phyloP scores from a whole-genome alignment of 2,797 vertebrate species.

The Lacerta bilineata region DNA sequence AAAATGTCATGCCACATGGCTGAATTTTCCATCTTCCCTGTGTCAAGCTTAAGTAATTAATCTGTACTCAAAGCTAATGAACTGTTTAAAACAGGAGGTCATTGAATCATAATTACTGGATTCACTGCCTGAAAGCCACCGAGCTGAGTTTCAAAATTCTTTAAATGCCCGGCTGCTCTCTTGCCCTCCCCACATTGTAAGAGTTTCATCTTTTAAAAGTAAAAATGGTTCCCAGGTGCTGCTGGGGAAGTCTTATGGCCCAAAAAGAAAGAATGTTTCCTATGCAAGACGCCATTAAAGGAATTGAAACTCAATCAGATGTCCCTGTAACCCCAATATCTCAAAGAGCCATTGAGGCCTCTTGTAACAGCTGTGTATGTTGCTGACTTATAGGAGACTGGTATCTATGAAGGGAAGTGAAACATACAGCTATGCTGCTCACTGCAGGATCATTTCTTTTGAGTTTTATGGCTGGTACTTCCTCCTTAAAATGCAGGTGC shows the following conservation, averaged over 20 bases:
- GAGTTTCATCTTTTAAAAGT: not conserved
- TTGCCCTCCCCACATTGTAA: not conserved
- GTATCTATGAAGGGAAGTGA: not conserved
- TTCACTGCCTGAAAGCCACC: not conserved
- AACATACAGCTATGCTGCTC: not conserved
- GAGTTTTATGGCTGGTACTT: not conserved
- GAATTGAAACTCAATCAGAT: not conserved
- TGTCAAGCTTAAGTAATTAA: not conserved
- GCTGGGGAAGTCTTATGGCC: not conserved
- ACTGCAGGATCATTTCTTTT: not conserved
- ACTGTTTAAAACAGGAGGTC: not conserved
- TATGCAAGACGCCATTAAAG: no score
- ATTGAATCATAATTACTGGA: not conserved
- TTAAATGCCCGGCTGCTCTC: not conserved
- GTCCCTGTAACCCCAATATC: not conserved
- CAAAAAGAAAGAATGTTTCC: not conserved
- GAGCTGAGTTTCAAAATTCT: not conserved
- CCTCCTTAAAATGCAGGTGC: conserved; percentile 2
- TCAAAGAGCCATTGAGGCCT: not conserved
- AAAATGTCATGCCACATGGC: not conserved
- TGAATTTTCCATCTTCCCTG: not conserved
- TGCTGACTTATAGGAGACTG: not conserved
- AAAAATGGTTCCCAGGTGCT: not conserved
- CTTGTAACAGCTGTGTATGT: not conserved
- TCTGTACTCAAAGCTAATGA: not conserved